These are phyloP conservation scores for Pipistrellus kuhlii DNA, from an alignment of 2,797 vertebrate genomes.

Conservation along the genomic window DNA sequence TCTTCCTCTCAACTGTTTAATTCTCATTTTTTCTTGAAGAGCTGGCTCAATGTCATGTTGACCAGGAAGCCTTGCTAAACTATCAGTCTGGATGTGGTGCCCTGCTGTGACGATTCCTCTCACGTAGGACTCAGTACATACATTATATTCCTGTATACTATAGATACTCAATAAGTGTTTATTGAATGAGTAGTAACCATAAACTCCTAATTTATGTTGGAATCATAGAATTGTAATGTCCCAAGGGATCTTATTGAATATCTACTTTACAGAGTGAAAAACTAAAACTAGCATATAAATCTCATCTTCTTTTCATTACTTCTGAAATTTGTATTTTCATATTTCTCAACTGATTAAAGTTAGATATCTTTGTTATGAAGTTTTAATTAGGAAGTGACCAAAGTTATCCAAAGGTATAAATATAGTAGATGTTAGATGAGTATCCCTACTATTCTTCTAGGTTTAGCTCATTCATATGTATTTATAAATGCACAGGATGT, in stretches of 20 bases:
- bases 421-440: neutral
- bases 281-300: neutral
- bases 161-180: neutral
- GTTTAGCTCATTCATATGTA: neutral
- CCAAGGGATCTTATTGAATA: neutral
- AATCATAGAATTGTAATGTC: neutral
- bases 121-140: neutral
- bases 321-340: slow-evolving; percentile 42
- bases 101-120: neutral
- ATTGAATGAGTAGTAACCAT: neutral
- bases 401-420: neutral
- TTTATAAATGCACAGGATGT: neutral
- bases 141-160: neutral
- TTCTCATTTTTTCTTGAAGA: neutral
- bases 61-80: neutral
- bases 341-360: slow-evolving; percentile 22
- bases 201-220: slow-evolving; percentile 19
- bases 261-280: slow-evolving; percentile 1
- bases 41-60: neutral
- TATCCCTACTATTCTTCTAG: neutral
- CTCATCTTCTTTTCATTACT: neutral
- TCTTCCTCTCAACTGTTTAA: neutral
- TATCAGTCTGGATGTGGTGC: neutral
- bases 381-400: slow-evolving; percentile 13
- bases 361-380: neutral